Base-by-base conservation (phyloP, 2,797 vertebrate genomes). In the Halcyon chelicuti region DNA sequence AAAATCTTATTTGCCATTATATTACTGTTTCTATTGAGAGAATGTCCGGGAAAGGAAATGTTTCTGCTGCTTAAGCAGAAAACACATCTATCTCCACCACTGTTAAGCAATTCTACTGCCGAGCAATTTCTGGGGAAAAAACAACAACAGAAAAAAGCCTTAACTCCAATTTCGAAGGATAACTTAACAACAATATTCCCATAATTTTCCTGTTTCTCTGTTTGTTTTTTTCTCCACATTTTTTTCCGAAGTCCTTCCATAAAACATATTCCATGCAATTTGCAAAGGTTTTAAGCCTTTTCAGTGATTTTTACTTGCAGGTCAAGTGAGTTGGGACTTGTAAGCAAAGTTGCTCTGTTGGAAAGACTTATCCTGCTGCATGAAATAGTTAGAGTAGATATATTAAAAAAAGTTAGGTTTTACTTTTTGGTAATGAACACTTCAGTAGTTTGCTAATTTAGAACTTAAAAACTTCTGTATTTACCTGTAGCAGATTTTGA, bases 1-100 rank as follows among this genome's bases (percentile, higher is more conserved):
- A 89, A 89, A 91, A 91, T 89, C 65, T 84, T 83, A 91, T 74
- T 97, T 92, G 84, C 65, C 20, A 12, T 88, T 90, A 61, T 83
- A 39, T 94, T 93, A 33, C 57, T 54, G 49, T 73, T 92, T 89
- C 75, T 89, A n/a, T 71, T 87, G 88, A 86, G 52, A 68, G 46
- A 90, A 92, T 85, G 61, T 26, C 29, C 6, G 11, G 74, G 78
- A 96, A 95, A 89, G 49, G 88, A 93, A 90, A 70, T 78, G 67
- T 91, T 94, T 94, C 75, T 93, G 77, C 83, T 86, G 73, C 52
- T 35, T 83, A 57, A 62, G 71, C 86, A 92, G 89, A 82, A 91
- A 96, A 87, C 49, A 72, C 75, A 76, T 86, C 37, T 46, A 71
- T 83, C 39, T 85, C 29, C 29, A 77, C 57, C 26, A 31, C 57